phyloP scores from a whole-genome alignment of 2,797 vertebrate genomes.

The Myotis daubentonii region DNA sequence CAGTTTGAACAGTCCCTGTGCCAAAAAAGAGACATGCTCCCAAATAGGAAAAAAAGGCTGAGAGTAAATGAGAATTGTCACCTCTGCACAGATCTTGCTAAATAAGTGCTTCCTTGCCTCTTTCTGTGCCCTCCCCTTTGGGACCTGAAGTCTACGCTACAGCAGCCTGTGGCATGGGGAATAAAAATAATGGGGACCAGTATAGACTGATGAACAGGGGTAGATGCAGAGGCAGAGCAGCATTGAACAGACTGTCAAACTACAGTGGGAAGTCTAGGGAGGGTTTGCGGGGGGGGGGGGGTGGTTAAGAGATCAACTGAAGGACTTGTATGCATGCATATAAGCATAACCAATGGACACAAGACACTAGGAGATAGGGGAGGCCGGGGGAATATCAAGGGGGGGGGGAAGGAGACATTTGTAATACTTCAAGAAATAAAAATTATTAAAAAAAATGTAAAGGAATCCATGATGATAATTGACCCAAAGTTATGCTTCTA shows the following conservation, averaged over 20 bases:
- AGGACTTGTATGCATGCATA: too few species aligned
- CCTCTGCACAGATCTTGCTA: slow-evolving; percentile 31
- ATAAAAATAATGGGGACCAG: neutral
- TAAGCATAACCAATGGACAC: too few species aligned
- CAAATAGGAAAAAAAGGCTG: neutral
- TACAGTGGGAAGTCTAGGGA: too few species aligned
- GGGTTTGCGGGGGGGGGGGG: too few species aligned
- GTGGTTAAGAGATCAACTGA: too few species aligned
- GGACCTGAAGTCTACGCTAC: neutral
- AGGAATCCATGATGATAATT: slow-evolving; percentile 21
- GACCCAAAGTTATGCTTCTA: slow-evolving; percentile 27
- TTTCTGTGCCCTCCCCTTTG: neutral
- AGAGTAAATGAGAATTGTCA: slow-evolving; percentile 44
- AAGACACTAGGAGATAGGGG: too few species aligned
- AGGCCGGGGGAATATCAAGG: too few species aligned
- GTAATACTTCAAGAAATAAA: too few species aligned
- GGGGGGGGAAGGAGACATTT: too few species aligned
- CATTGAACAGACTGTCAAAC: too few species aligned
- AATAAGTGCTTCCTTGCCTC: neutral
- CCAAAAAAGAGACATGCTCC: neutral
- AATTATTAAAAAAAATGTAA: neutral
- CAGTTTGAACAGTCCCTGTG: slow-evolving; percentile 2
- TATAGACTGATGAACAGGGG: too few species aligned
- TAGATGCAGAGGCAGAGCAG: too few species aligned
- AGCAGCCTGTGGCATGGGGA: neutral